These are phyloP conservation scores for Nomada lathburiana DNA, from an alignment of 2,888 invertebrate species.

Conservation along the genomic window DNA sequence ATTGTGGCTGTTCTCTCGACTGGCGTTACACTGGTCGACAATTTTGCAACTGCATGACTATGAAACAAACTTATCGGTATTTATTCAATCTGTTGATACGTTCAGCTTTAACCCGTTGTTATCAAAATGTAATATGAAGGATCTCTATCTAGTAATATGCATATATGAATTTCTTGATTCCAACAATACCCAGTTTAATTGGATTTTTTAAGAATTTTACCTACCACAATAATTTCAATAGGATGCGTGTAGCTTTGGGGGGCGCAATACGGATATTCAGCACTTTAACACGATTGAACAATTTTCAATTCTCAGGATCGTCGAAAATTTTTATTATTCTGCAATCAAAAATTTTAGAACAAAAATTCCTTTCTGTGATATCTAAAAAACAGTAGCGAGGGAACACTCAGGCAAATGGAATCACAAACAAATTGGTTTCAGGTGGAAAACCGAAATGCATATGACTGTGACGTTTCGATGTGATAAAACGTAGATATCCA, in stretches of 20 bases:
- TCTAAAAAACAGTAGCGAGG: neutral
- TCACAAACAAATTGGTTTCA: constrained; percentile 30
- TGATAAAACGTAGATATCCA: neutral
- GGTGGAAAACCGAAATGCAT: constrained; percentile 30
- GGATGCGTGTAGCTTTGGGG: too few relatives aligned
- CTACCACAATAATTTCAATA: too few relatives aligned
- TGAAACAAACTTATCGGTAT: constrained; percentile 1
- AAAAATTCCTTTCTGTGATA: neutral
- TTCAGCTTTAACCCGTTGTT: neutral
- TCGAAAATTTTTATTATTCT: neutral
- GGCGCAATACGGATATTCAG: too few relatives aligned
- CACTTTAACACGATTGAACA: neutral
- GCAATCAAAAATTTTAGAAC: neutral
- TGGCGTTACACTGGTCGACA: neutral
- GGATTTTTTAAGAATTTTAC: too few relatives aligned
- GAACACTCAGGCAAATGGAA: neutral
- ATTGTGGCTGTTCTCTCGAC: neutral
- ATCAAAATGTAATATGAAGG: neutral
- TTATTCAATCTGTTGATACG: neutral
- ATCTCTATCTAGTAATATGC: neutral
- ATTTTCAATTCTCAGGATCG: neutral
- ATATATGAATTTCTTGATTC: too few relatives aligned
- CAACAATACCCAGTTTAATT: too few relatives aligned
- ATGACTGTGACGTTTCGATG: neutral
- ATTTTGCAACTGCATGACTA: neutral